These are phyloP conservation scores for Hoplostethus mediterraneus DNA, from an alignment of 2,797 vertebrate genomes.

Conservation along the genomic window DNA sequence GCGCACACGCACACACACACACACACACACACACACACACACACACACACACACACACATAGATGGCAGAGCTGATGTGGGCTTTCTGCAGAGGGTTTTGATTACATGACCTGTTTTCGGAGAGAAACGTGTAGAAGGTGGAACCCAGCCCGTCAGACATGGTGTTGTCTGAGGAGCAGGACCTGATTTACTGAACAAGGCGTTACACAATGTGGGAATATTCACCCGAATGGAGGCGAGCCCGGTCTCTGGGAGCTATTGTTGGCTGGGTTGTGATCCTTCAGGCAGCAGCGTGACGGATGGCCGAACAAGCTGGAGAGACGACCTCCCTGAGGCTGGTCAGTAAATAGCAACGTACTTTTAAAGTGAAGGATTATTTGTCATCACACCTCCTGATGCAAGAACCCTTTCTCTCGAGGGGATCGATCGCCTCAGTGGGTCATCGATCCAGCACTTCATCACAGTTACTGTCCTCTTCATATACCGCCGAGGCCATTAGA, in stretches of 20 bases:
- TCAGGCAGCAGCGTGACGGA: slow-evolving; percentile 21
- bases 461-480: slow-evolving; percentile 15
- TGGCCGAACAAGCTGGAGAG: slow-evolving; percentile 12
- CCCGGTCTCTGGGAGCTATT: background rate
- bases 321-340: slow-evolving; percentile 16
- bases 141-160: slow-evolving; percentile 45
- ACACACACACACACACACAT: background rate
- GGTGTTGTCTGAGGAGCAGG: slow-evolving; percentile 3
- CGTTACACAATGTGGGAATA: background rate
- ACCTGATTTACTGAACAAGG: no score
- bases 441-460: slow-evolving; percentile 21
- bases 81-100: slow-evolving; percentile 42
- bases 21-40: background rate
- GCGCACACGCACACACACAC: slow-evolving; percentile 9
- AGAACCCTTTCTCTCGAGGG: background rate
- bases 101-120: slow-evolving; percentile 63
- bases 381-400: slow-evolving; percentile 10
- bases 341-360: slow-evolving; percentile 24
- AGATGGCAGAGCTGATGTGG: slow-evolving; percentile 69
- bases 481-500: slow-evolving; percentile 34
- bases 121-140: slow-evolving; percentile 55
- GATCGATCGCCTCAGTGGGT: slow-evolving; percentile 9
- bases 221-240: background rate
- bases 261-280: background rate
- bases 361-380: slow-evolving; percentile 21